phyloP scores from a whole-genome alignment of 2,888 invertebrate genomes.

The Timema cristinae region DNA sequence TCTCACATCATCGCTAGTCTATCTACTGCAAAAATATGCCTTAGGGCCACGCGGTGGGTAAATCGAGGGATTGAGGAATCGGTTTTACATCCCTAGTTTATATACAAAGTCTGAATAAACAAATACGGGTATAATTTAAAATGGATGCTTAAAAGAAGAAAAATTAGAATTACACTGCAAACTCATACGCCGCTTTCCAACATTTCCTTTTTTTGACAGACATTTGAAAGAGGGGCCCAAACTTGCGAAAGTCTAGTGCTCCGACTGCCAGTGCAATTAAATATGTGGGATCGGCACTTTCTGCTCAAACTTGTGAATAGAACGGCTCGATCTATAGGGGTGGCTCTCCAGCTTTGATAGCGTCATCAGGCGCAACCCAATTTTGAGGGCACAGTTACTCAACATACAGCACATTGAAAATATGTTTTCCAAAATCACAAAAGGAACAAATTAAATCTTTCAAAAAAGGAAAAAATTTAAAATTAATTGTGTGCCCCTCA shows the following conservation, averaged over 20 bases:
- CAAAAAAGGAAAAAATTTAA: too few species aligned
- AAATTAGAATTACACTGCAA: conserved; percentile 52
- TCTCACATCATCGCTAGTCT: too few species aligned
- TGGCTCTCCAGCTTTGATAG: conserved; percentile 55
- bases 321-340: conserved; percentile 45
- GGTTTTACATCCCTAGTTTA: too few species aligned
- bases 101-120: too few species aligned
- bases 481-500: too few species aligned
- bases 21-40: too few species aligned
- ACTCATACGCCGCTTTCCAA: conserved; percentile 82
- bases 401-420: conserved; percentile 16
- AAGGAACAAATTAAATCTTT: not conserved
- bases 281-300: conserved; percentile 85
- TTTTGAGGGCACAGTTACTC: conserved; percentile 65
- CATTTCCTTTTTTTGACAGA: conserved; percentile 84
- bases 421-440: not conserved
- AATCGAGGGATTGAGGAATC: too few species aligned
- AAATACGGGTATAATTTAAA: not conserved
- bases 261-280: conserved; percentile 87
- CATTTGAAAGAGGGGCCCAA: conserved; percentile 78
- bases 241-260: conserved; percentile 63
- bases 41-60: too few species aligned
- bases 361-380: conserved; percentile 86
- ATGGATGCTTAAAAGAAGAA: not conserved
- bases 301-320: conserved; percentile 61